Percentiles rank a stretch among this genome's conserved stretches.
Conservation (phyloP, 2,797 vertebrate species). For the Sylvilagus floridanus region DNA sequence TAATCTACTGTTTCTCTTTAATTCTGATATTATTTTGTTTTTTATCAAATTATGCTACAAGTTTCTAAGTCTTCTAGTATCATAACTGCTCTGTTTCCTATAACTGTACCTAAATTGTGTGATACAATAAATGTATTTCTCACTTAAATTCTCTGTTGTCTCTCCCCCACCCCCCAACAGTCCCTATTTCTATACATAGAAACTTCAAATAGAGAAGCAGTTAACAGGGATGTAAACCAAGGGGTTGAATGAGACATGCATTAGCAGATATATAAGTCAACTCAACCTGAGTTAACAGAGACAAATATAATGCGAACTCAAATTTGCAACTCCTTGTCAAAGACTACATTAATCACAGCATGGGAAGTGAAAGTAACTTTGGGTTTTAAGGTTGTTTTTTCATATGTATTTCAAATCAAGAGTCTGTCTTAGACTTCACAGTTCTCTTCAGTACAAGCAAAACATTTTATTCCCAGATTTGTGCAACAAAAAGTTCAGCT, state of each 20-base stretch:
- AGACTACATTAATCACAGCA: background rate
- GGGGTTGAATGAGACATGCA: background rate
- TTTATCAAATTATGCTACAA: background rate
- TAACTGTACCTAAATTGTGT: background rate
- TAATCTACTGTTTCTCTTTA: slow-evolving; percentile 42
- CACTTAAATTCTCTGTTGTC: background rate
- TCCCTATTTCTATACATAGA: background rate
- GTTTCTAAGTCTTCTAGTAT: background rate
- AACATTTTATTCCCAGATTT: background rate
- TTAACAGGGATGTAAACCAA: background rate
- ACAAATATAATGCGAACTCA: background rate
- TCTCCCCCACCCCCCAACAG: background rate
- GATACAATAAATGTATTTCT: background rate
- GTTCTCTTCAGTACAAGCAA: background rate
- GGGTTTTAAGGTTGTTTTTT: background rate
- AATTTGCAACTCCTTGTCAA: slow-evolving; percentile 30
- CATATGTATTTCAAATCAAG: slow-evolving; percentile 30
- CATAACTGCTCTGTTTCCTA: background rate
- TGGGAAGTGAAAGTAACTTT: background rate
- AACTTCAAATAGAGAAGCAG: background rate
- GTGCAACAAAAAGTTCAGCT: slow-evolving; percentile 25
- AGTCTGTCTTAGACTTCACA: background rate
- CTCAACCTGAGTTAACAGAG: background rate
- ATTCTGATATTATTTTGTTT: slow-evolving; percentile 23
- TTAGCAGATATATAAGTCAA: background rate